Percentiles rank a stretch among this genome's conserved stretches.
Conservation (phyloP, 2,113 vertebrate species). For the Regulus satrapa region DNA sequence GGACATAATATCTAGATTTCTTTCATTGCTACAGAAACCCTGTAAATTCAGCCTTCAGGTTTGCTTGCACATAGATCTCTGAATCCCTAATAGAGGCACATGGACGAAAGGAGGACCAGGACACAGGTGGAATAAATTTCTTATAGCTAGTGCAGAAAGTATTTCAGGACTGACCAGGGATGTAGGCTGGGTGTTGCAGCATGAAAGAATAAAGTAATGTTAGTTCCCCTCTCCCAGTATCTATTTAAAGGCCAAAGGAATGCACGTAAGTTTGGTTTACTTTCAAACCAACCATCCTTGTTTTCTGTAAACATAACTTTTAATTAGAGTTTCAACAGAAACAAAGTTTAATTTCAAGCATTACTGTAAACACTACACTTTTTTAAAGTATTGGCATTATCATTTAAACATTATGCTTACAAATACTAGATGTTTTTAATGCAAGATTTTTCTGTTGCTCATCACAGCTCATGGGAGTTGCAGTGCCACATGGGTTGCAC, state of each 20-base stretch:
- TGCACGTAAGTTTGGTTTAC: background rate
- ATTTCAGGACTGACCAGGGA: background rate
- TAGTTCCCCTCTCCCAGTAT: background rate
- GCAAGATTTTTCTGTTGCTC: background rate
- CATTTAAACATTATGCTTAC: background rate
- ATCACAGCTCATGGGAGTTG: background rate
- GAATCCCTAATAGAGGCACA: background rate
- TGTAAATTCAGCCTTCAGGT: background rate
- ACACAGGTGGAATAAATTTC: background rate
- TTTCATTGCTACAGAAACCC: background rate
- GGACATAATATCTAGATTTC: background rate
- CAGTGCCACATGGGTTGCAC: background rate
- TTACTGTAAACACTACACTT: background rate
- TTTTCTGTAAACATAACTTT: background rate
- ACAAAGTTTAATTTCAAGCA: background rate
- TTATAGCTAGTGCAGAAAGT: background rate
- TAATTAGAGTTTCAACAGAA: background rate
- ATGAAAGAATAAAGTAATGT: background rate
- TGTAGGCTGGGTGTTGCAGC: background rate
- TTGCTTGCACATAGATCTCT: background rate
- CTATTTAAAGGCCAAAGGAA: background rate
- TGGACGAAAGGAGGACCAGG: background rate
- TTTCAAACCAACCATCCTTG: background rate
- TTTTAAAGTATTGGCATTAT: background rate
- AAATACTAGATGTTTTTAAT: background rate